Conservation (phyloP, 2,113 vertebrate genomes). For the Nibea albiflora region DNA sequence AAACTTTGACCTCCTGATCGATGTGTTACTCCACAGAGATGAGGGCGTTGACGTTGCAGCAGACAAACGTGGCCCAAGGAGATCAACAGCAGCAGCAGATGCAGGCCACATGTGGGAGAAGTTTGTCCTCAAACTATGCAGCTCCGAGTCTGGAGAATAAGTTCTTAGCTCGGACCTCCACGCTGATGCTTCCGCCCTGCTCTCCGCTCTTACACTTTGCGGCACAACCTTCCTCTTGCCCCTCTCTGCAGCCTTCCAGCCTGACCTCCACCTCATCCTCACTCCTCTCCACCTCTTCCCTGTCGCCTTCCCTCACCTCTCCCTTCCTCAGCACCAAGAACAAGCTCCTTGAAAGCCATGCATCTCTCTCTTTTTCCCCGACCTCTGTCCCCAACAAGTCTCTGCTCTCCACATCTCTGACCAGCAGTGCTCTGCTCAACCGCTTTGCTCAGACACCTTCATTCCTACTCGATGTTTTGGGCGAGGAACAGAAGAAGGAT, state of each 20-base stretch:
- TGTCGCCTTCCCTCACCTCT: constrained; percentile 32
- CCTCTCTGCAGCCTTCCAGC: constrained; percentile 66
- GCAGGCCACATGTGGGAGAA: constrained; percentile 36
- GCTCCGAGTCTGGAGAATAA: constrained; percentile 79
- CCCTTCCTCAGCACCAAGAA: neutral
- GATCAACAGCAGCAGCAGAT: constrained; percentile 28
- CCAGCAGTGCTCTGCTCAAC: constrained; percentile 17
- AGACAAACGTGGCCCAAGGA: constrained; percentile 13
- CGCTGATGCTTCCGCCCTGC: neutral
- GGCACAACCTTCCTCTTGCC: constrained; percentile 52
- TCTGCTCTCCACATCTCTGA: constrained; percentile 38
- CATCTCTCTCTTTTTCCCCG: constrained; percentile 17
- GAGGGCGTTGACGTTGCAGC: constrained; percentile 66
- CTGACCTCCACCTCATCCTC: constrained; percentile 67
- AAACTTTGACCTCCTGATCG: constrained; percentile 29
- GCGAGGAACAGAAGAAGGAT: neutral
- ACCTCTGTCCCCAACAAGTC: constrained; percentile 12
- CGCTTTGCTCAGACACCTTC: constrained; percentile 26
- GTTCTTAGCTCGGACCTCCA: constrained; percentile 63
- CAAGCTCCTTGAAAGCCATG: neutral
- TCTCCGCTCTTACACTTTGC: constrained; percentile 28
- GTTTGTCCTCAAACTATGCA: constrained; percentile 53
- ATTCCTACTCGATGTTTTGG: constrained; percentile 5
- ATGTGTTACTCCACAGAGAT: constrained; percentile 62
- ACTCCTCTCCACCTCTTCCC: constrained; percentile 41